Evolutionary conservation across 2,113 vertebrate genomes (phyloP), one percentile per base, ranked within the genome.

Genomic region (Carettochelys insculpta): DNA sequence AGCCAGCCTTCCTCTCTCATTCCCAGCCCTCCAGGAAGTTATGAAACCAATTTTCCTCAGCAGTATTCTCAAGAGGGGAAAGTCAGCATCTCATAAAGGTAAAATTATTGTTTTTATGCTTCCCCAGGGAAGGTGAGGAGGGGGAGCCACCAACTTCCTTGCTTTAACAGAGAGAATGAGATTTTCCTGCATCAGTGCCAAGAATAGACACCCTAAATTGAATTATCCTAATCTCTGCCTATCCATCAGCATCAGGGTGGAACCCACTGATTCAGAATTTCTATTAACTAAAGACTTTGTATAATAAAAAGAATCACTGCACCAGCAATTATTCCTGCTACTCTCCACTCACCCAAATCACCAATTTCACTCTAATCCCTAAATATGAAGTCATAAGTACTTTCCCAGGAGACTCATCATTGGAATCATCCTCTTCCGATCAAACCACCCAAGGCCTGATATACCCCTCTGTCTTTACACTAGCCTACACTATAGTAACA

Each of bases 141-240:
- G 88, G 83, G 93, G 50, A n/a, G 91, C 77, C 52, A 73, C 71
- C 80, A 80, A 50, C 77, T 41, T 94, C 96, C 95, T 95, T 90
- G 88, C 65, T 87, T 95, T 83, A 90, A 85, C 71, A 83, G 56
- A 91, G 79, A 95, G 90, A 91, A 90, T 54, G 76, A 92, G 85
- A 94, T 92, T 96, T 97, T 96, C 94, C 95, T 96, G 78, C 45
- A 88, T 43, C 75, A 3, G 53, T 80, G 96, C 96, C 97, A 96
- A 92, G 93, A 95, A 95, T 0, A 95, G 96, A 96, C 96, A 97
- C 95, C 94, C 93, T 96, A 89, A 95, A 94, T 93, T 83, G 90
- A 95, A 86, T 1, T 73, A 96, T 96, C 80, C 81, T 96, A 95
- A 97, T 96, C 95, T 97, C 89, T 88, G 96, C 92, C 86, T 94